Percentiles rank a stretch among this genome's conserved stretches.
phyloP scores from a whole-genome alignment of 2,888 invertebrate species.

The Brenthis ino region DNA sequence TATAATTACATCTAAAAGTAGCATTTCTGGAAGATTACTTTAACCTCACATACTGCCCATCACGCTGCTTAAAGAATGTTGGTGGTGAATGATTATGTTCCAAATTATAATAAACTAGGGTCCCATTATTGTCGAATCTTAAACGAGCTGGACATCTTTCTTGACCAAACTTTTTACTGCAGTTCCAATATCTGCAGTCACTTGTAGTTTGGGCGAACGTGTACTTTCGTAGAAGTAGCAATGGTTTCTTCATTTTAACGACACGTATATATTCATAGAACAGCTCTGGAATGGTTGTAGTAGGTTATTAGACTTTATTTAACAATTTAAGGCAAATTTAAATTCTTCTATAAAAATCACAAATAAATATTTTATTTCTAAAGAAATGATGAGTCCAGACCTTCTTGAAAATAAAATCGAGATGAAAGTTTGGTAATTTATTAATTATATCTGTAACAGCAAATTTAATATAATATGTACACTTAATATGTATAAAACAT shows the following conservation, averaged over 20 bases:
- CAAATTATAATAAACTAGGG: conserved; percentile 47
- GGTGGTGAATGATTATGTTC: conserved; percentile 57
- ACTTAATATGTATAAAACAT: no score
- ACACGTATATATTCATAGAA: conserved; percentile 46
- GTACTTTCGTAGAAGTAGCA: conserved; percentile 46
- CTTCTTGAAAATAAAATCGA: no score
- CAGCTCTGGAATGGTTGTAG: conserved; percentile 39
- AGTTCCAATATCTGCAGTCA: conserved; percentile 60
- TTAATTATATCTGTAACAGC: no score
- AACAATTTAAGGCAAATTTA: not conserved
- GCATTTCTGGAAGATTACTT: conserved; percentile 29
- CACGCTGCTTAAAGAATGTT: conserved; percentile 37
- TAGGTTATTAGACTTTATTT: not conserved
- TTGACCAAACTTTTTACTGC: conserved; percentile 51
- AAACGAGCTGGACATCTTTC: conserved; percentile 55
- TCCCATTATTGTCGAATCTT: conserved; percentile 50
- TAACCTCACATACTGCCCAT: conserved; percentile 43
- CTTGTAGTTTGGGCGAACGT: conserved; percentile 57
- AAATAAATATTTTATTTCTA: no score
- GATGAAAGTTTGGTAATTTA: no score
- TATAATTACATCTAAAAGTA: no score
- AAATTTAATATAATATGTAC: no score
- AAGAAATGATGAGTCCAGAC: no score
- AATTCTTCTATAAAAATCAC: no score
- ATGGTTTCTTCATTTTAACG: conserved; percentile 45